These are phyloP conservation scores for Poecilus cupreus DNA, from an alignment of 2,888 invertebrate genomes.

Conservation along the genomic window DNA sequence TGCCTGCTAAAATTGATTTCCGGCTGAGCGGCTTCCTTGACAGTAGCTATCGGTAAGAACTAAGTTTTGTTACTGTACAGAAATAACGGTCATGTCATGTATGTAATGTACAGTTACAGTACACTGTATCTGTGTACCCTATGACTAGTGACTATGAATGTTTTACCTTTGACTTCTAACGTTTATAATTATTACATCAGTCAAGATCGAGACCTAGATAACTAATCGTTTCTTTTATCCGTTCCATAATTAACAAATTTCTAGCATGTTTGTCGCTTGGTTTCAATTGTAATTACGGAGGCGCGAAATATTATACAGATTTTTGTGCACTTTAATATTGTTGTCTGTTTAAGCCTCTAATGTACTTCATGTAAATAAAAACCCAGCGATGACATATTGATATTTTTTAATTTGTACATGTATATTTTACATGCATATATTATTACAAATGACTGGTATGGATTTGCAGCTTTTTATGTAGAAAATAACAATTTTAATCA, in stretches of 20 bases:
- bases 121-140: too few relatives aligned
- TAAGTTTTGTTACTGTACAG: conserved; percentile 51
- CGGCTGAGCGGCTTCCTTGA: conserved; percentile 36
- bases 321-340: conserved; percentile 43
- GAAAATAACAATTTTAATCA: conserved; percentile 50
- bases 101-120: too few relatives aligned
- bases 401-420: conserved; percentile 51
- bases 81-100: conserved; percentile 46
- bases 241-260: conserved; percentile 14
- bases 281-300: conserved; percentile 31
- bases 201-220: conserved; percentile 11
- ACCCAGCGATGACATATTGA: conserved; percentile 48
- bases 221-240: conserved; percentile 3
- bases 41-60: conserved; percentile 50
- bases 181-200: conserved; percentile 23
- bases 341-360: conserved; percentile 48
- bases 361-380: conserved; percentile 57
- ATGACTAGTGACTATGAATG: conserved; percentile 28
- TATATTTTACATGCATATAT: conserved; percentile 54
- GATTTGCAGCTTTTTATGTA: conserved; percentile 56
- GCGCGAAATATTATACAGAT: conserved; percentile 37
- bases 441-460: conserved; percentile 37
- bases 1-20: conserved; percentile 19
- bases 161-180: conserved; percentile 23
- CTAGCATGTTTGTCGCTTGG: conserved; percentile 50